Percentiles rank a stretch among this genome's conserved stretches.
Conservation (phyloP, 2,113 vertebrate species). For the Silurus asotus region DNA sequence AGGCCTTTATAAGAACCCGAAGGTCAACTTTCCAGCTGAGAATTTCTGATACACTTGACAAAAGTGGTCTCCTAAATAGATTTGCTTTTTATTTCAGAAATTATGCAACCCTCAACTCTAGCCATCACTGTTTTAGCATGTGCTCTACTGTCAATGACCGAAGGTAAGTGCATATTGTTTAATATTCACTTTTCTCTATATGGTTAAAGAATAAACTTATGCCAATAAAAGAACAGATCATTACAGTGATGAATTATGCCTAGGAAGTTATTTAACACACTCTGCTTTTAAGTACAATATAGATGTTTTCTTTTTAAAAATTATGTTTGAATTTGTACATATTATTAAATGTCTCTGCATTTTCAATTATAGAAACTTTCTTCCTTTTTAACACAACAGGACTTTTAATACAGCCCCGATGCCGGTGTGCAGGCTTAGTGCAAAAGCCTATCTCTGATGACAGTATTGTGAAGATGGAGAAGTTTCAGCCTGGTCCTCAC, state of each 20-base stretch:
- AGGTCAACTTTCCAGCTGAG: not conserved
- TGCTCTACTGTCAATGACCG: not conserved
- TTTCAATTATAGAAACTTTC: not conserved
- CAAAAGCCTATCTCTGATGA: fast-evolving
- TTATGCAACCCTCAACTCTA: not conserved
- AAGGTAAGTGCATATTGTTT: constrained; percentile 2
- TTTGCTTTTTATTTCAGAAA: not conserved
- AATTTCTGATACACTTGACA: not conserved
- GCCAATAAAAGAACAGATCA: not conserved
- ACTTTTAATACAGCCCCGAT: not conserved
- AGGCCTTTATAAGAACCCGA: not conserved
- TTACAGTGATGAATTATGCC: not conserved
- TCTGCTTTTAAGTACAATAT: not conserved
- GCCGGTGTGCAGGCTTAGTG: not conserved
- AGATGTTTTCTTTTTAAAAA: not conserved
- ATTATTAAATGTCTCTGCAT: not conserved
- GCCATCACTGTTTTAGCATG: not conserved
- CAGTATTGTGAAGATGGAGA: not conserved
- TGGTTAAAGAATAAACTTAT: not conserved
- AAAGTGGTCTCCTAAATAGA: not conserved
- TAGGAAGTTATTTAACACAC: not conserved
- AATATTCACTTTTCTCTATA: not conserved
- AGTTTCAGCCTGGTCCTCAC: not conserved
- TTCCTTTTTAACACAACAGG: not conserved
- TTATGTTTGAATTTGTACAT: too few relatives aligned